phyloP scores from a whole-genome alignment of 1,140 invertebrate species.

The Ostrea edulis region DNA sequence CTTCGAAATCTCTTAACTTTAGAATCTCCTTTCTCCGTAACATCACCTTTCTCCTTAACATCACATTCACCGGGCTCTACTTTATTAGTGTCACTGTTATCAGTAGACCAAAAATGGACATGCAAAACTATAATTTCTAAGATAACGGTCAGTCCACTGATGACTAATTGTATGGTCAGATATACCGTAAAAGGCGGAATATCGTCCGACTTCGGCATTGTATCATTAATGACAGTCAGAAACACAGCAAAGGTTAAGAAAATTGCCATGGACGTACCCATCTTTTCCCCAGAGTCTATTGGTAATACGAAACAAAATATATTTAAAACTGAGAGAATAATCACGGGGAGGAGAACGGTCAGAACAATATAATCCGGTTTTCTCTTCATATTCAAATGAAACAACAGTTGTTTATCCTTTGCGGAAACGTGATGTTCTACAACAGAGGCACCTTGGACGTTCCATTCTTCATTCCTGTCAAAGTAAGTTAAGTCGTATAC shows the following conservation, averaged over 20 bases:
- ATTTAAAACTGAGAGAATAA: slow-evolving; percentile 51
- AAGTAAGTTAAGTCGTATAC: background rate
- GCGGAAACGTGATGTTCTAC: background rate
- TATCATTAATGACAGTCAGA: slow-evolving; percentile 54
- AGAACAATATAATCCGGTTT: slow-evolving; percentile 49
- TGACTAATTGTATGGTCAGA: background rate
- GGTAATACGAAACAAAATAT: slow-evolving; percentile 52
- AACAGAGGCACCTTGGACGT: background rate
- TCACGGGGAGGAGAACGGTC: slow-evolving; percentile 50
- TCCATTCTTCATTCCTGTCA: slow-evolving; percentile 40
- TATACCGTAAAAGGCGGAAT: background rate
- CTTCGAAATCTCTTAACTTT: background rate
- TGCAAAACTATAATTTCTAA: background rate
- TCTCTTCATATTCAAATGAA: slow-evolving; percentile 39
- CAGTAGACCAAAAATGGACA: background rate
- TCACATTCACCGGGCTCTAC: background rate
- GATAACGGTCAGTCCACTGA: background rate
- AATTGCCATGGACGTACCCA: slow-evolving; percentile 51
- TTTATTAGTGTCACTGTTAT: background rate
- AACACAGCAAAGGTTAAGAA: slow-evolving; percentile 58
- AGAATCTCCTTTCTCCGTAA: background rate
- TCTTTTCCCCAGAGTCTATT: slow-evolving; percentile 56
- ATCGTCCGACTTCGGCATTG: slow-evolving; percentile 47
- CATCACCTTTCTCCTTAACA: background rate
- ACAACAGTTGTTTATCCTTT: slow-evolving; percentile 9